Percentiles rank a stretch among this genome's conserved stretches.
phyloP scores from a whole-genome alignment of 2,113 vertebrate species.

The Girardinichthys multiradiatus region DNA sequence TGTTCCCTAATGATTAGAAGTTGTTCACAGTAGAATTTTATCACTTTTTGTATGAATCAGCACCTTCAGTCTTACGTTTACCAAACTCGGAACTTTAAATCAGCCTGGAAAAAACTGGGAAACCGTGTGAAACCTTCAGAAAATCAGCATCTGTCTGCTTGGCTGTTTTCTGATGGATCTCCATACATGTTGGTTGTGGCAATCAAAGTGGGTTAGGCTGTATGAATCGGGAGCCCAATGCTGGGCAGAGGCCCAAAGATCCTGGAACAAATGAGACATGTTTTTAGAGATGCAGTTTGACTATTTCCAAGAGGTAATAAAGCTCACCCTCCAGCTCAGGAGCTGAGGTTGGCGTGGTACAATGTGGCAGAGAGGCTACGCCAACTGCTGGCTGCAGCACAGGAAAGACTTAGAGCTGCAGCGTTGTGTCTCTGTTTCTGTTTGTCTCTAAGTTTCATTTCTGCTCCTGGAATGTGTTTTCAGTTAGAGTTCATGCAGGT shows the following conservation, averaged over 20 bases:
- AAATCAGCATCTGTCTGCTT: not conserved
- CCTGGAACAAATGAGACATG: conserved; percentile 3
- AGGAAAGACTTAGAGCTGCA: conserved; percentile 33
- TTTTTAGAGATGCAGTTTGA: conserved; percentile 32
- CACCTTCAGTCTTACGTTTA: too few relatives aligned
- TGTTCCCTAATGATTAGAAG: too few relatives aligned
- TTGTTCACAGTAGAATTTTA: too few relatives aligned
- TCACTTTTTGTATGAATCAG: too few relatives aligned
- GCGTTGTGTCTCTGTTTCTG: not conserved
- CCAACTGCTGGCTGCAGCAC: conserved; percentile 29
- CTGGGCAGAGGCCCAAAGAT: not conserved
- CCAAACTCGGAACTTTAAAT: too few relatives aligned
- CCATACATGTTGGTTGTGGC: not conserved
- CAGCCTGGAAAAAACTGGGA: not conserved
- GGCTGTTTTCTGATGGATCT: not conserved
- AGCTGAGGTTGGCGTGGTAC: too few relatives aligned
- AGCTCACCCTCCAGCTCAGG: not conserved
- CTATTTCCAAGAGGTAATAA: conserved; percentile 12
- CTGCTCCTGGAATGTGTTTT: not conserved
- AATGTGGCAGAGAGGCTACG: conserved; percentile 3
- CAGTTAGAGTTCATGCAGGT: conserved; percentile 32
- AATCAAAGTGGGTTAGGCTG: not conserved
- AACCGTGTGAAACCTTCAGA: not conserved
- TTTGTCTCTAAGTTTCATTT: conserved; percentile 34
- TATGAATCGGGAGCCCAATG: not conserved